A percentile compares a stretch with the other conserved stretches of the same genome.
phyloP scores from a whole-genome alignment of 2,888 invertebrate genomes.

The Congeria kusceri region DNA sequence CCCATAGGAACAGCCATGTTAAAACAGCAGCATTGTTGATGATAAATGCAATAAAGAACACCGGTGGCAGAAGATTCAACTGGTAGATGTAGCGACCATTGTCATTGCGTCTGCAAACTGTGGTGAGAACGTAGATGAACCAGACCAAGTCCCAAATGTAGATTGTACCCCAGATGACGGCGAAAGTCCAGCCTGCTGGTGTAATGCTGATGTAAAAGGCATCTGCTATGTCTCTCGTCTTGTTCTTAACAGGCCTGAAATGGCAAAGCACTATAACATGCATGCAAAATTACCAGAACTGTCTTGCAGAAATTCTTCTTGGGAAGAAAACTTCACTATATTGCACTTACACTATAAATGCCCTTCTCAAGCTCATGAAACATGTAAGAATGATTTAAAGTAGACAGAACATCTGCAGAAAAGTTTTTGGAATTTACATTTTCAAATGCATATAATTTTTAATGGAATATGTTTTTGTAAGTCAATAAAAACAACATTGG shows the following conservation, averaged over 20 bases:
- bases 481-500: too few species aligned
- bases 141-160: conserved; percentile 80
- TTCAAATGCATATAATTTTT: too few species aligned
- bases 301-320: too few species aligned
- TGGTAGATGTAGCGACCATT: conserved; percentile 33
- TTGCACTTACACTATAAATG: too few species aligned
- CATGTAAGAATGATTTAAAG: too few species aligned
- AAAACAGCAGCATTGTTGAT: conserved; percentile 70
- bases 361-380: too few species aligned
- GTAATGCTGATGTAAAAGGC: conserved; percentile 76
- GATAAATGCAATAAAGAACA: conserved; percentile 70
- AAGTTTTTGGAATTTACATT: too few species aligned
- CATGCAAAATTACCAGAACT: background rate
- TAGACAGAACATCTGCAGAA: too few species aligned
- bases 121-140: conserved; percentile 73
- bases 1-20: conserved; percentile 81
- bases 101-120: conserved; percentile 37
- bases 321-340: too few species aligned
- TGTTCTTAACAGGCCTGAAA: conserved; percentile 37
- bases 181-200: conserved; percentile 82
- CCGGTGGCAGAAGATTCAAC: conserved; percentile 63
- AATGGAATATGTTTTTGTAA: too few species aligned
- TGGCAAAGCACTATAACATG: background rate
- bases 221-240: conserved; percentile 72
- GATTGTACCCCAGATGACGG: conserved; percentile 78